phyloP scores from a whole-genome alignment of 2,888 invertebrate species.

The Epirrhoe tristata region DNA sequence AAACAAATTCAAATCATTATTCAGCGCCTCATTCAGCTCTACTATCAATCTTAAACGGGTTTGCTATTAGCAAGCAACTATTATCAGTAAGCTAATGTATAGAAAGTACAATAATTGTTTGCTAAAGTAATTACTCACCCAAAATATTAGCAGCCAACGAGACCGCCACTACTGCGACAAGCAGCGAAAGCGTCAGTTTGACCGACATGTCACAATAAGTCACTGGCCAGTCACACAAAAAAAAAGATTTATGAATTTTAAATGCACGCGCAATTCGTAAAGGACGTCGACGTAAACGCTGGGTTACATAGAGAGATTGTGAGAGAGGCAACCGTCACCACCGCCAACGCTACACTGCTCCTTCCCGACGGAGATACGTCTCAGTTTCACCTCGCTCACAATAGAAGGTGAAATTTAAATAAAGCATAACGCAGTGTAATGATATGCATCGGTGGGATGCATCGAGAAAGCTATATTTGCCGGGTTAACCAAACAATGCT shows the following conservation, averaged over 20 bases:
- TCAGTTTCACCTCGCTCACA: constrained; percentile 81
- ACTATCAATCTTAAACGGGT: constrained; percentile 9
- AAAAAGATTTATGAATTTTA: constrained; percentile 56
- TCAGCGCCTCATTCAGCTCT: not conserved
- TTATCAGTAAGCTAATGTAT: constrained; percentile 29
- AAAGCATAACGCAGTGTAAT: constrained; percentile 80
- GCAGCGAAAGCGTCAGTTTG: constrained; percentile 70
- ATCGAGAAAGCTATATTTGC: constrained; percentile 69
- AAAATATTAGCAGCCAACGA: constrained; percentile 74
- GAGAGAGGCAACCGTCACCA: constrained; percentile 74
- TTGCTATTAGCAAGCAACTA: constrained; percentile 6
- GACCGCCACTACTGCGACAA: constrained; percentile 61
- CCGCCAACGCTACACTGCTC: constrained; percentile 74
- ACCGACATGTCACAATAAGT: constrained; percentile 66
- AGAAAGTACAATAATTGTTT: constrained; percentile 33
- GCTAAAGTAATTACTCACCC: constrained; percentile 69
- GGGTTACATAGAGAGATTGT: constrained; percentile 27
- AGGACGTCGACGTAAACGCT: constrained; percentile 41
- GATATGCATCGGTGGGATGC: constrained; percentile 78
- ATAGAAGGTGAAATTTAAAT: constrained; percentile 85
- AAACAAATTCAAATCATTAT: not conserved
- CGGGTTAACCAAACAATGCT: constrained; percentile 18
- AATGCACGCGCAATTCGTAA: constrained; percentile 55
- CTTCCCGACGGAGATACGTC: constrained; percentile 72
- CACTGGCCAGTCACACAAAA: constrained; percentile 43